Base-by-base conservation (phyloP, 2,797 vertebrate species). In the Loris lydekkerianus region DNA sequence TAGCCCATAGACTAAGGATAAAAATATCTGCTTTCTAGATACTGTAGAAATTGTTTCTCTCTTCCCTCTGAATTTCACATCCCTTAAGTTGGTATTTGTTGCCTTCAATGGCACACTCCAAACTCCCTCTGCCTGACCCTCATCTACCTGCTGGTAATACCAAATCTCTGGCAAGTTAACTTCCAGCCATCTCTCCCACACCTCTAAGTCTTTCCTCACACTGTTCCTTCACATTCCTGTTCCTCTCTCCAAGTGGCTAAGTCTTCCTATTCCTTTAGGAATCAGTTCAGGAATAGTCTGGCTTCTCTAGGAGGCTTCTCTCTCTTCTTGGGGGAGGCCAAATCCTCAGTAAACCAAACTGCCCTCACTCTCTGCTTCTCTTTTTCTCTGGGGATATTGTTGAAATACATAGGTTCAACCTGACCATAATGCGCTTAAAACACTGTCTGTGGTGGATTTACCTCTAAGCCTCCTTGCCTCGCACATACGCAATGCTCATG, bases 21-120 rank as follows among this genome's bases (percentile, higher is more conserved):
- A 78, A 93, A 93, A 25, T 60, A 14, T 17, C 8, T 86, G 31
- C 77, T 89, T 94, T 95, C 46, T 83, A 84, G 69, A 84, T 61
- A 72, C 25, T 29, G 37, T 4, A 72, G 20, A 70, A 76, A 58
- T 27, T 43, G 1, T 2, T 46, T 23, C 25, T 89, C 93, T 81
- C 20, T 81, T 40, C 6, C 29, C 29, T 37, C 25, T 25, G 86
- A 80, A 90, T 82, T 34, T 58, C 9, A 85, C 37, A 10, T n/a
- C 93, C 23, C 21, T 67, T 61, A 75, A 25, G 25, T 92, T 80
- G 27, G n/a, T 13, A 84, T 31, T 76, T 13, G 60, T 61, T n/a
- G 21, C 0, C 21, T 72, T 91, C n/a, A n/a, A 7, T 25, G 15
- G 20, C 6, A 53, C 2, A 11, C 49, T 58, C 58, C 60, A 60